Evolutionary conservation across 2,113 vertebrate genomes (phyloP), one percentile per base, ranked within the genome.

Genomic region (Trichomycterus rosablanca): DNA sequence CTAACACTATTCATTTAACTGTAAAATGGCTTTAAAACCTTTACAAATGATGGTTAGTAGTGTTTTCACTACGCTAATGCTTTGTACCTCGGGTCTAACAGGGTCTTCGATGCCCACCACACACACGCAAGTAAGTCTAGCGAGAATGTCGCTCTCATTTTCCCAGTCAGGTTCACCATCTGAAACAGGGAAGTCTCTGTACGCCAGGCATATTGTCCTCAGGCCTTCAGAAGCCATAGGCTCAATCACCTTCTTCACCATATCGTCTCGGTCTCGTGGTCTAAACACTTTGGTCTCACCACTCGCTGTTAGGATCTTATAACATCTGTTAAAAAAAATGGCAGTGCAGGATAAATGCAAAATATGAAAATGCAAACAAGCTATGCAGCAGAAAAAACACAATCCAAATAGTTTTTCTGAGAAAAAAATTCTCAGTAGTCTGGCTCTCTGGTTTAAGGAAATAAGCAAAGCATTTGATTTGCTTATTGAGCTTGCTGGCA

Each of bases 81-180:
- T n/a, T 53, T 77, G 67, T 68, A 97, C 96, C 90, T 99, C 96
- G 7, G 91, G 90, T 79, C 96, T 89, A 72, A 99, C 95, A 2
- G 96, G 96, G 73, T 99, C 96, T 85, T 99, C 96, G 67, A 99
- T 99, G 62, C 96, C 96, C 72, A 99, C 96, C 70, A 99, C 91
- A 64, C 91, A 91, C 72, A 99, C 59, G 74, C 96, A 98, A 0
- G 94, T 97, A 70, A 99, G 92, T 53, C 93, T 91, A 56, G 79
- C 86, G 64, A 98, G 89, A 58, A 98, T 94, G 18, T 97, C 93
- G 19, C 88, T 94, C 79, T 99, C 96, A 12, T 92, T 95, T 74
- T 99, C 94, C 96, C 96, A 99, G 62, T 97, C 94, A 1, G 94
- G 94, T 76, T 97, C 93, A 9, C 90, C 89, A 50, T 97, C 93